These are phyloP conservation scores for Eupeodes latifasciatus DNA, from an alignment of 2,888 invertebrate genomes.

Conservation along the genomic window DNA sequence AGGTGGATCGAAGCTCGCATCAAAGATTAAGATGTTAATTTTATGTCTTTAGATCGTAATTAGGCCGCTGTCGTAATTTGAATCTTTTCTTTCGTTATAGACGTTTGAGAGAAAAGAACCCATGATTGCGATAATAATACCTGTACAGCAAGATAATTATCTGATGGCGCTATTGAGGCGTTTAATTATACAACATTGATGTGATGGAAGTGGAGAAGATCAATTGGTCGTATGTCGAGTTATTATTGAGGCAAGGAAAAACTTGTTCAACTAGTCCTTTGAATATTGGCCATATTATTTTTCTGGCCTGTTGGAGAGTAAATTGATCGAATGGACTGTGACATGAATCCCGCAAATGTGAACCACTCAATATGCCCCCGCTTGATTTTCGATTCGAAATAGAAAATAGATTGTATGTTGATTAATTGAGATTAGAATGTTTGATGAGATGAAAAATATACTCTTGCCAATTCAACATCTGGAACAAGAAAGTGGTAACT, in stretches of 20 bases:
- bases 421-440: constrained; percentile 30
- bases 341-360: constrained; percentile 15
- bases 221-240: background rate
- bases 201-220: constrained; percentile 3
- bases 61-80: constrained; percentile 13
- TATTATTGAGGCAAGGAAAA: background rate
- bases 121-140: background rate
- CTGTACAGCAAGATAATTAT: background rate
- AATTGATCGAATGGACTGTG: constrained; percentile 23
- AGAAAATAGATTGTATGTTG: constrained; percentile 15
- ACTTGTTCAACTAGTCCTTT: constrained; percentile 4
- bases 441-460: background rate
- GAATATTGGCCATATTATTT: background rate
- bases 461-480: background rate
- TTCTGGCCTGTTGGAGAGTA: background rate
- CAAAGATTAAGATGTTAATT: constrained; percentile 36
- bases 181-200: constrained; percentile 17
- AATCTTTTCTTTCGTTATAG: background rate
- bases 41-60: background rate
- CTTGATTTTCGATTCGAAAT: background rate
- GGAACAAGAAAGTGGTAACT: constrained; percentile 33
- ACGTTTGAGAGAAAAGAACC: background rate
- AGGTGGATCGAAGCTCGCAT: constrained; percentile 4
- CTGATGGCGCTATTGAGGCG: constrained; percentile 22
- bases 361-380: constrained; percentile 2